These are phyloP conservation scores for Cantharis rufa DNA, from an alignment of 2,888 invertebrate genomes.

Conservation along the genomic window DNA sequence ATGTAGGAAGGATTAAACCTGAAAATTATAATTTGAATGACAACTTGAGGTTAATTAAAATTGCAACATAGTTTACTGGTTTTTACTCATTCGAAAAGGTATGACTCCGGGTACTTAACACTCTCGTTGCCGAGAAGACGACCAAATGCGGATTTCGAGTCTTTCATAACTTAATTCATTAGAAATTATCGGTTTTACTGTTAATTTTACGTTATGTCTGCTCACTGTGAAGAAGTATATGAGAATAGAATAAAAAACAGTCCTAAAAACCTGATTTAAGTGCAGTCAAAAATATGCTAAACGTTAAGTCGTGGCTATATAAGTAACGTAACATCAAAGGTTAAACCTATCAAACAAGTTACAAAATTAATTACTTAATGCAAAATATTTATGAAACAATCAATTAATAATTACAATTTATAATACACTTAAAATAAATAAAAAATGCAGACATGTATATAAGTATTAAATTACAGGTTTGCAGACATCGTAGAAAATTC, in stretches of 20 bases:
- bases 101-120: not conserved
- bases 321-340: not conserved
- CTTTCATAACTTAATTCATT: not conserved
- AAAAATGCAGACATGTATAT: constrained; percentile 5
- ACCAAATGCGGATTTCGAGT: not conserved
- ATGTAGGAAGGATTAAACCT: not conserved
- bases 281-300: not conserved
- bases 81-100: not conserved
- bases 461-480: constrained; percentile 9
- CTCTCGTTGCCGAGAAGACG: not conserved
- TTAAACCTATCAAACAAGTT: not conserved
- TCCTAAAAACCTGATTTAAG: not conserved
- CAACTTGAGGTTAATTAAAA: not conserved
- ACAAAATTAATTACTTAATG: not conserved
- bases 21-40: not conserved
- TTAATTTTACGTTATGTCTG: not conserved
- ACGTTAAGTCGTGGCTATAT: not conserved
- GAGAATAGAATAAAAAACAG: not conserved
- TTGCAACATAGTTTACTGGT: not conserved
- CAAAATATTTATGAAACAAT: not conserved
- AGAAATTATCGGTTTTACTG: not conserved
- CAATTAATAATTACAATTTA: constrained; percentile 1
- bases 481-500: constrained; percentile 3
- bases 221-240: not conserved
- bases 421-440: constrained; percentile 3